Percentiles rank a stretch among this genome's conserved stretches.
Evolutionary conservation across 2,113 vertebrate species (phyloP).

Genomic region (Corydoras sp.): DNA sequence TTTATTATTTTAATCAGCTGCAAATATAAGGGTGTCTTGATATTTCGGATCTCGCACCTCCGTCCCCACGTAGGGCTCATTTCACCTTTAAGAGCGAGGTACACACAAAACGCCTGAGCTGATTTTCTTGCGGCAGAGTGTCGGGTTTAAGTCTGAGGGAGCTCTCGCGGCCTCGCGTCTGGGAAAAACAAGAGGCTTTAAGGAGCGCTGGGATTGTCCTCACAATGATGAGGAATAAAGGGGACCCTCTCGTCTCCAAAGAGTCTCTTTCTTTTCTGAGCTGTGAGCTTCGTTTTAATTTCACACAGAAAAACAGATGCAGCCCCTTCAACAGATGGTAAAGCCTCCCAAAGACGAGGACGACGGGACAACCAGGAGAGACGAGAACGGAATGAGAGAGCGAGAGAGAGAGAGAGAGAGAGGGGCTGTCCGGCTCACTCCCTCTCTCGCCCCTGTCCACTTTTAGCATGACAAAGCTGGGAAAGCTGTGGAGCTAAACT

Average conservation of each 20-base stretch:
- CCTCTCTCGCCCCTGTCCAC: constrained; percentile 34
- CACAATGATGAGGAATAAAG: neutral
- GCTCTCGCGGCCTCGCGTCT: neutral
- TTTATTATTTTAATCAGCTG: no score
- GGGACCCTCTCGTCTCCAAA: constrained; percentile 17
- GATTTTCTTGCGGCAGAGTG: no score
- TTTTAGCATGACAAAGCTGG: constrained; percentile 53
- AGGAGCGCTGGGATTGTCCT: constrained; percentile 22
- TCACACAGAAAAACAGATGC: constrained; percentile 33
- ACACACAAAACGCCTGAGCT: no score
- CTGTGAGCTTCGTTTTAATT: constrained; percentile 33
- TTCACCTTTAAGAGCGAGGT: no score
- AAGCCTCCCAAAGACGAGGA: constrained; percentile 35
- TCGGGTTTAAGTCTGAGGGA: neutral
- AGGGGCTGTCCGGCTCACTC: neutral
- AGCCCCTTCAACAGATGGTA: constrained; percentile 44
- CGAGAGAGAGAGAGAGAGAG: neutral
- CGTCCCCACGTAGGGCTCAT: no score
- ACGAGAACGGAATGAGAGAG: neutral
- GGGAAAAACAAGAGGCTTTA: constrained; percentile 3
- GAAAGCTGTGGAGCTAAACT: constrained; percentile 50
- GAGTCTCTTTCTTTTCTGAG: constrained; percentile 22
- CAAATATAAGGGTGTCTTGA: no score
- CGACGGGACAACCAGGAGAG: neutral
- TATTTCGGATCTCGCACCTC: no score